These are phyloP conservation scores for Ichneumoninae sp. DNA, from an alignment of 2,888 invertebrate species.

Conservation along the genomic window DNA sequence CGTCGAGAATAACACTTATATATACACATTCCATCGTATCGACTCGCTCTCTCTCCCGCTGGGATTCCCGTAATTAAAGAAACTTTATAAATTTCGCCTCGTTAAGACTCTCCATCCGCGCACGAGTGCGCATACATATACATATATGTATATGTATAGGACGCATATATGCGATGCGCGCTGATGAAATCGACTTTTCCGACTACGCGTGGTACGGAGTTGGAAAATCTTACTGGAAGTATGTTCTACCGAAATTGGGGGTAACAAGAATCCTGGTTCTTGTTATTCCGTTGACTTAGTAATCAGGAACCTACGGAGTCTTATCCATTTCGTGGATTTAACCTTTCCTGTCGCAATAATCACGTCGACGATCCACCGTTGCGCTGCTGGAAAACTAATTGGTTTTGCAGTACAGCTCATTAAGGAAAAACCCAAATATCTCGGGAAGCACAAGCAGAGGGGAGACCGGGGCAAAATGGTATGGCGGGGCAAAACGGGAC, in stretches of 20 bases:
- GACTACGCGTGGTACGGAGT: background rate
- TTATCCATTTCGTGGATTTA: too few relatives aligned
- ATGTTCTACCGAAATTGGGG: background rate
- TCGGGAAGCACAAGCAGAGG: too few relatives aligned
- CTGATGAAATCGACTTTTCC: constrained; percentile 43
- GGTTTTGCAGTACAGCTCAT: too few relatives aligned
- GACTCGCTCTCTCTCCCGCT: constrained; percentile 53
- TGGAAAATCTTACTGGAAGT: background rate
- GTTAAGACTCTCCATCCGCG: constrained; percentile 46
- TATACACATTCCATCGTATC: constrained; percentile 55
- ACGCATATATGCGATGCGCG: background rate
- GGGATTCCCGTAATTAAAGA: constrained; percentile 69
- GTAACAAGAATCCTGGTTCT: too few relatives aligned
- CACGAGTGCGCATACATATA: constrained; percentile 6
- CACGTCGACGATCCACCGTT: too few relatives aligned
- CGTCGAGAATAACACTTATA: constrained; percentile 66
- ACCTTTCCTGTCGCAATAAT: too few relatives aligned
- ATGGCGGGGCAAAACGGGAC: too few relatives aligned
- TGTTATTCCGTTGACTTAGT: too few relatives aligned
- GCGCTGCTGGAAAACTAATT: too few relatives aligned
- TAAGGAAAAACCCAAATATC: too few relatives aligned
- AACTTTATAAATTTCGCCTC: constrained; percentile 67
- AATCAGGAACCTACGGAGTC: too few relatives aligned
- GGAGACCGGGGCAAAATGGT: too few relatives aligned
- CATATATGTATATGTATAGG: background rate